Conservation (phyloP, 2,113 vertebrate species). For the Bettongia penicillata region DNA sequence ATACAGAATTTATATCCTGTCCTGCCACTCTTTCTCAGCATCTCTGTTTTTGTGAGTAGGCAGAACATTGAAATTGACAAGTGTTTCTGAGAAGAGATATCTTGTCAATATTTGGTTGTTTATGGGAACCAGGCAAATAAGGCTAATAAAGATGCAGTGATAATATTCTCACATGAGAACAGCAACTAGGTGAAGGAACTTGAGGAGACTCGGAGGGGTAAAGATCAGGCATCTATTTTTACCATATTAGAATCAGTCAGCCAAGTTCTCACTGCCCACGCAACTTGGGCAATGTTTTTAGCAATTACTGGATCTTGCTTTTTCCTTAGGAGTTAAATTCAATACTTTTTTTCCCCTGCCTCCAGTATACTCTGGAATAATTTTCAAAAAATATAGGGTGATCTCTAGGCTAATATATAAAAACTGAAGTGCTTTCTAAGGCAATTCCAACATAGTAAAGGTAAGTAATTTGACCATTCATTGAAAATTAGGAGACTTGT, state of each 20-base stretch:
- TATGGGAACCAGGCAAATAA: neutral
- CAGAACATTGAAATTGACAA: neutral
- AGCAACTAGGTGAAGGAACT: neutral
- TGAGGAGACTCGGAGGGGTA: neutral
- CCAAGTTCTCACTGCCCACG: neutral
- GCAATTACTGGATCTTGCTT: neutral
- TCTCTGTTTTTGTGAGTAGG: slow-evolving; percentile 22
- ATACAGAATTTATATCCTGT: neutral
- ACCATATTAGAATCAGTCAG: neutral
- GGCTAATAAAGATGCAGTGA: neutral
- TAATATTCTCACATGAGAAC: neutral
- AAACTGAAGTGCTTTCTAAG: slow-evolving; percentile 9
- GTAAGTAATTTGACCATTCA: neutral
- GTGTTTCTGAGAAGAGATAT: neutral
- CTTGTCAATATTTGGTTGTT: neutral
- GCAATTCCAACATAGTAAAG: neutral
- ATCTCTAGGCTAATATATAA: neutral
- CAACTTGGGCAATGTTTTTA: neutral
- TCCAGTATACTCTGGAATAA: neutral
- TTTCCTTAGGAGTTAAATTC: neutral
- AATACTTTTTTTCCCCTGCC: neutral
- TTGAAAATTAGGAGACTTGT: neutral
- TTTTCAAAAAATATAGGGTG: neutral
- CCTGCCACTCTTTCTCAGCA: neutral
- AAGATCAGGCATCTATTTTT: neutral